Evolutionary conservation across 2,797 vertebrate genomes (phyloP).

Genomic region (Catharus ustulatus): DNA sequence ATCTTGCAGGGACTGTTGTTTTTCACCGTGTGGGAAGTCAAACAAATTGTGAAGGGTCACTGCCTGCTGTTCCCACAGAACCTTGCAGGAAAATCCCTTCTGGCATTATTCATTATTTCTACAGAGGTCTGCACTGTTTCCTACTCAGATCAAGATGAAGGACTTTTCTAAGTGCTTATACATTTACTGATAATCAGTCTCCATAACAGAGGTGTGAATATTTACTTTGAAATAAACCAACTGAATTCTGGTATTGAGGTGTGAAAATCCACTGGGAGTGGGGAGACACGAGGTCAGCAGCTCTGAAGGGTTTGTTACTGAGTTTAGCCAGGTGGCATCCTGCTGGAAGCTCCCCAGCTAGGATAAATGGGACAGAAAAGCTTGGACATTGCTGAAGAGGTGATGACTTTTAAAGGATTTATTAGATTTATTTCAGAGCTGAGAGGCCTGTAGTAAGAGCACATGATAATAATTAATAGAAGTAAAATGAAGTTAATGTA

Average conservation of each 20-base stretch:
- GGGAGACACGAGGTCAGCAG: rapidly evolving
- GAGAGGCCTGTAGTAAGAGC: not conserved
- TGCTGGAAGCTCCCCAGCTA: not conserved
- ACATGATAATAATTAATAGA: not conserved
- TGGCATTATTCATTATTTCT: not conserved
- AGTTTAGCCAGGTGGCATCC: not conserved
- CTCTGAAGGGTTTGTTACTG: not conserved
- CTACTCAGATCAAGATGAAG: not conserved
- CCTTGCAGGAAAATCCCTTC: not conserved
- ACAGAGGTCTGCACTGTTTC: not conserved
- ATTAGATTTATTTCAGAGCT: not conserved
- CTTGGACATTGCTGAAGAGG: not conserved
- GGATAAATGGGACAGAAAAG: not conserved
- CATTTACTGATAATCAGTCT: not conserved
- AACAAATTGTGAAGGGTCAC: not conserved
- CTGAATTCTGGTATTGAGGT: not conserved
- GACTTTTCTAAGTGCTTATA: not conserved
- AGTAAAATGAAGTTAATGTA: not conserved
- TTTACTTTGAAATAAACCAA: not conserved
- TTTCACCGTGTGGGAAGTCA: not conserved
- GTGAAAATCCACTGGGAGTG: not conserved
- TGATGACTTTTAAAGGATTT: not conserved
- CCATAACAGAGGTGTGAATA: not conserved
- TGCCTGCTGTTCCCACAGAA: not conserved
- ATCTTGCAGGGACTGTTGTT: not conserved